phyloP scores from a whole-genome alignment of 2,797 vertebrate genomes.

The Anniella stebbinsi region DNA sequence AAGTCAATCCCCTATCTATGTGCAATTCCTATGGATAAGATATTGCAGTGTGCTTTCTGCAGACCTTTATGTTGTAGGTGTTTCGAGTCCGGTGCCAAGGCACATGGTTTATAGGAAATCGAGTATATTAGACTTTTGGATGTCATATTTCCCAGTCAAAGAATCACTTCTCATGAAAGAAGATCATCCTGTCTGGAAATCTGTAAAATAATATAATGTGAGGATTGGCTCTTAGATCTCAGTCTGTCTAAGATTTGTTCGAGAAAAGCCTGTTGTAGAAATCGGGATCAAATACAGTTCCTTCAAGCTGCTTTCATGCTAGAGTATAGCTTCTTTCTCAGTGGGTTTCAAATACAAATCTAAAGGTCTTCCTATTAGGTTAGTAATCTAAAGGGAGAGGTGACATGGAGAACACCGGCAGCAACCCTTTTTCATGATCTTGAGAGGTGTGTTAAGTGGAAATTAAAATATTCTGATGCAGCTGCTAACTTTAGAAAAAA shows the following conservation, averaged over 20 bases:
- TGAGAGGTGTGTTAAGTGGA: constrained; percentile 14
- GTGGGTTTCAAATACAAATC: neutral
- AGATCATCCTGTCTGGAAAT: neutral
- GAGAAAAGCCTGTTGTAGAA: no score
- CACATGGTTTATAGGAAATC: neutral
- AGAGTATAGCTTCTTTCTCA: neutral
- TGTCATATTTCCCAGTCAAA: neutral
- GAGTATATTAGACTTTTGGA: neutral
- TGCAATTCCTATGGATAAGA: neutral
- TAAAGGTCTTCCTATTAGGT: neutral
- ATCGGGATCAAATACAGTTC: neutral
- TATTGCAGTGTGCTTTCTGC: neutral
- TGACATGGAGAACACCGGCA: neutral
- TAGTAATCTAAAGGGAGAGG: neutral
- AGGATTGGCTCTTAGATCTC: neutral
- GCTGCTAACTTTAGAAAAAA: constrained; percentile 34
- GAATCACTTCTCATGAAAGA: neutral
- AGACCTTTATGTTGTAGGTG: neutral
- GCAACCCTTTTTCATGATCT: constrained; percentile 25
- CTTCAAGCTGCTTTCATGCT: neutral
- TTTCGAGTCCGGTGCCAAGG: neutral
- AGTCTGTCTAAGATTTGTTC: neutral
- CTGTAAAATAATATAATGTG: neutral
- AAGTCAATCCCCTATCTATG: neutral
- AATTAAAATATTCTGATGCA: constrained; percentile 56